These are phyloP conservation scores for Glomeris marginata DNA, from an alignment of 2,888 invertebrate species.

Conservation along the genomic window DNA sequence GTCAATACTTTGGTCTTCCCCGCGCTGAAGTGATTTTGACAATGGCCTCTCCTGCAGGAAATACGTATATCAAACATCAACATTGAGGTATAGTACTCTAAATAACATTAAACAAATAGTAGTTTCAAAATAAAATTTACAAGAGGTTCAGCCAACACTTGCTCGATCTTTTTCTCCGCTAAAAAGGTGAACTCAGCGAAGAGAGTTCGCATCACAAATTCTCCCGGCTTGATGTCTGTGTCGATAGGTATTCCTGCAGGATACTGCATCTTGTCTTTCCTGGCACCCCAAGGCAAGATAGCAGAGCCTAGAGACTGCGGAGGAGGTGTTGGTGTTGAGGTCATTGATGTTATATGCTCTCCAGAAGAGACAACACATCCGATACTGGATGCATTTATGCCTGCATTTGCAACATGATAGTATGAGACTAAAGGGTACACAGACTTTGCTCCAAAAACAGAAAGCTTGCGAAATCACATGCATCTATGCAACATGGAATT, in stretches of 20 bases:
- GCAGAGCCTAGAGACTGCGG: slow-evolving; percentile 12
- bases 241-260: slow-evolving; percentile 31
- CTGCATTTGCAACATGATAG: too few relatives aligned
- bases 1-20: slow-evolving; percentile 91
- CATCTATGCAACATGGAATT: too few relatives aligned
- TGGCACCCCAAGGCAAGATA: slow-evolving; percentile 63
- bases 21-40: slow-evolving; percentile 85
- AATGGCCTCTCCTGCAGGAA: slow-evolving; percentile 67
- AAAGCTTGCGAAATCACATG: too few relatives aligned
- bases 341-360: too few relatives aligned
- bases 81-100: too few relatives aligned
- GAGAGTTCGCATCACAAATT: slow-evolving; percentile 87
- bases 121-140: slow-evolving; percentile 33
- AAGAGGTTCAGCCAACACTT: slow-evolving; percentile 78
- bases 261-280: slow-evolving; percentile 46
- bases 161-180: slow-evolving; percentile 90
- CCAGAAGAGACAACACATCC: too few relatives aligned
- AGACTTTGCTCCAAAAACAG: too few relatives aligned
- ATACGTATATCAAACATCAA: neutral
- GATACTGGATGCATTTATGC: too few relatives aligned
- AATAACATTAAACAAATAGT: neutral
- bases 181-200: slow-evolving; percentile 90
- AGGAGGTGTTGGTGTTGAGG: slow-evolving; percentile 2
- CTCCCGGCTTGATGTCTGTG: slow-evolving; percentile 54
- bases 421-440: too few relatives aligned